These are phyloP conservation scores for Silurus glanis DNA, from an alignment of 2,113 vertebrate genomes.

Conservation along the genomic window DNA sequence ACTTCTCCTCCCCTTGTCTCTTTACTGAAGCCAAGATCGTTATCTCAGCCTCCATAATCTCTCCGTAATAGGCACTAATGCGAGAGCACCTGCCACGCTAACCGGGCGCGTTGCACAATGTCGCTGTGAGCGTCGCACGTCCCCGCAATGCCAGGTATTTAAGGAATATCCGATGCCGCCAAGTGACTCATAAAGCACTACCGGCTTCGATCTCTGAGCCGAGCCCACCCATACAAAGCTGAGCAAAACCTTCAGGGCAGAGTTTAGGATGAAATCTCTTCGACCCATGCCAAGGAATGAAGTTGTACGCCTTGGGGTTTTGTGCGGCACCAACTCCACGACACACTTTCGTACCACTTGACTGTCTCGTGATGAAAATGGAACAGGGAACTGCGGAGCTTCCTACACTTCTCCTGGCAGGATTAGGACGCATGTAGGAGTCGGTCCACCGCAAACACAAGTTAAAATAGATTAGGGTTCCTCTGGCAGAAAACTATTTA, in stretches of 20 bases:
- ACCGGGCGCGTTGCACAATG: slow-evolving; percentile 87
- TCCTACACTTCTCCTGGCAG: not conserved
- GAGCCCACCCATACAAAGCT: slow-evolving; percentile 56
- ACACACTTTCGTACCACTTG: slow-evolving; percentile 43
- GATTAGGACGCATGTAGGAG: not conserved
- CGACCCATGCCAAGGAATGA: slow-evolving; percentile 73
- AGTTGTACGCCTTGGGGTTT: slow-evolving; percentile 81
- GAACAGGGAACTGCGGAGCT: not conserved
- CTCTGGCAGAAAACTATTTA: not conserved
- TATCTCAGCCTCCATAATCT: slow-evolving; percentile 62
- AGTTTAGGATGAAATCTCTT: slow-evolving; percentile 83
- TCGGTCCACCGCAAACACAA: not conserved
- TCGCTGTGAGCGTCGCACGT: slow-evolving; percentile 89
- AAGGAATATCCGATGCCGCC: slow-evolving; percentile 87
- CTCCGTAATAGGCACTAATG: slow-evolving; percentile 70
- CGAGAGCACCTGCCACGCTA: slow-evolving; percentile 89
- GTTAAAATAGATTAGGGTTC: not conserved
- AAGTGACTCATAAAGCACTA: slow-evolving; percentile 91
- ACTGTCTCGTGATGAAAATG: slow-evolving; percentile 36
- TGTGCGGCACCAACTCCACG: slow-evolving; percentile 69
- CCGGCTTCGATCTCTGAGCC: slow-evolving; percentile 69
- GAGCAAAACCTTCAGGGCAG: slow-evolving; percentile 84
- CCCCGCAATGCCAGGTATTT: slow-evolving; percentile 94
- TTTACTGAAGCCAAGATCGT: slow-evolving; percentile 51
- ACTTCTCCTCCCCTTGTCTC: slow-evolving; percentile 39